Conservation (phyloP, 35 echinoderm and acorn worm genomes). For the Anneissia japonica region DNA sequence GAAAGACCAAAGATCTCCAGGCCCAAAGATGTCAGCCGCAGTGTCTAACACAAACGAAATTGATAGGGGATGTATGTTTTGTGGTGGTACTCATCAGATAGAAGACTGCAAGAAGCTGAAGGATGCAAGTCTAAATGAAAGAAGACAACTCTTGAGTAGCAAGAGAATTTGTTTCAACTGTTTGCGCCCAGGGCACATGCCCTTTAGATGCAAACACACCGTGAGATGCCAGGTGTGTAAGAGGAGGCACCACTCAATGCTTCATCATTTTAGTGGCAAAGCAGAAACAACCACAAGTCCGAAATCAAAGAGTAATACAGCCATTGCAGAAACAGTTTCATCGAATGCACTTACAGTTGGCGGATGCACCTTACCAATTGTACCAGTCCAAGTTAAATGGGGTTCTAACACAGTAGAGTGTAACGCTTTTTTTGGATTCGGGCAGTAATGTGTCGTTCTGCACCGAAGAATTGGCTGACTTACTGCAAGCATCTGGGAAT, state of each 20-base stretch:
- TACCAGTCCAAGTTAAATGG: neutral
- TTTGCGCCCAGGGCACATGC: neutral
- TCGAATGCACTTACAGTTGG: neutral
- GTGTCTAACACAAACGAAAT: neutral
- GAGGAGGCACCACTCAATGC: neutral
- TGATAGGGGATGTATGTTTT: neutral
- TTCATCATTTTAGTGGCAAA: neutral
- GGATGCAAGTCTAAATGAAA: neutral
- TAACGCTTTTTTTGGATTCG: neutral
- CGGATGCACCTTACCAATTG: neutral
- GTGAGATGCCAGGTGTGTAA: neutral
- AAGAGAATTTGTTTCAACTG: neutral
- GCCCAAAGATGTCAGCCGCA: neutral
- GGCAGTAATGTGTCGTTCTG: conserved; percentile 1
- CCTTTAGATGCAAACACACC: neutral
- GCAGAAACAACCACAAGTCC: neutral
- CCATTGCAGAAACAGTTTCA: neutral
- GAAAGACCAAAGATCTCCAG: neutral
- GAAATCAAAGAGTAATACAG: neutral
- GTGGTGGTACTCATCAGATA: neutral
- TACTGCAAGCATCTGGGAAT: no score
- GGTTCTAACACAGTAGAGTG: neutral
- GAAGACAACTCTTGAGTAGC: neutral
- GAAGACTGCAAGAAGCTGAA: neutral
- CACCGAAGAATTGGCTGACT: no score